Conservation (phyloP, 2,113 vertebrate species). For the Thryonomys swinderianus region DNA sequence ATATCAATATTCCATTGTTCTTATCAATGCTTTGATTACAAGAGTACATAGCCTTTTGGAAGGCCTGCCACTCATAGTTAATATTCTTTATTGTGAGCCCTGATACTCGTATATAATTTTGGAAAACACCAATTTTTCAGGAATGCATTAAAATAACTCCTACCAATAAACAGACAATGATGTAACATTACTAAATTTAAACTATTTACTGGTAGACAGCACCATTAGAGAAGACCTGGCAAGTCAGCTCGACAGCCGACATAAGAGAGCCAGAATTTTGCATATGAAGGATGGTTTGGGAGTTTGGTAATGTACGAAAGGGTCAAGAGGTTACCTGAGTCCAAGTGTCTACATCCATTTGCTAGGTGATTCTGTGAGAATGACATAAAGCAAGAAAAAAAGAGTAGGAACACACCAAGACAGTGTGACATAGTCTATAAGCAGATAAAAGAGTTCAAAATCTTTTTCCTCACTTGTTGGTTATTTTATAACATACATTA, state of each 20-base stretch:
- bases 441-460: not conserved
- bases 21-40: not conserved
- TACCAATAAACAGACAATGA: not conserved
- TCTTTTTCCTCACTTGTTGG: not conserved
- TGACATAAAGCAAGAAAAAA: conserved; percentile 6
- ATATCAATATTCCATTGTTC: conserved; percentile 12
- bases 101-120: not conserved
- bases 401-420: not conserved
- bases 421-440: not conserved
- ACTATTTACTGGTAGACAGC: not conserved
- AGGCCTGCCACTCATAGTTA: not conserved
- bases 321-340: not conserved
- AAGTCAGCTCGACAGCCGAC: not conserved
- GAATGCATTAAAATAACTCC: not conserved
- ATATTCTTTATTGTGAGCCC: not conserved
- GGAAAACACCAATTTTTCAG: conserved; percentile 25
- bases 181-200: not conserved
- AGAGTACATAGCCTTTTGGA: conserved; percentile 1
- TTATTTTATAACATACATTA: not conserved
- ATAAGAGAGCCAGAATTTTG: not conserved
- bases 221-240: not conserved
- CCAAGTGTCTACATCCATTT: not conserved
- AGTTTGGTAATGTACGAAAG: conserved; percentile 15
- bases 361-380: not conserved
- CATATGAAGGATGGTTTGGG: not conserved